phyloP scores from a whole-genome alignment of 2,888 invertebrate genomes.

The Gymnoscelis rufifasciata region DNA sequence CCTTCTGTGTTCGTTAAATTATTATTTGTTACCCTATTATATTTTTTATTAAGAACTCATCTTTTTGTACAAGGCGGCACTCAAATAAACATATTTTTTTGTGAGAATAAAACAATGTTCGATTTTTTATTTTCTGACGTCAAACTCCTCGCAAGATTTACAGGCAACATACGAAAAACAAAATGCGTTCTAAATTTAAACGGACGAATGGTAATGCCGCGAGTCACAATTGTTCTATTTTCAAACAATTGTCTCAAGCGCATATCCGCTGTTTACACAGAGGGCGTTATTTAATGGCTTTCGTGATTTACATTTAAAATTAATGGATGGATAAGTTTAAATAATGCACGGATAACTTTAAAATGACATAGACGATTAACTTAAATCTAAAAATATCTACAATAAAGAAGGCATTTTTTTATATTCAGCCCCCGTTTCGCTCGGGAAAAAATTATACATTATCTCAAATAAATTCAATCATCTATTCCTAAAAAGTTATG shows the following conservation, averaged over 20 bases:
- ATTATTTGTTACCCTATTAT: too few relatives aligned
- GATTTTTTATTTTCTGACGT: too few relatives aligned
- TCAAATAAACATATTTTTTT: too few relatives aligned
- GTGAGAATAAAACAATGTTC: too few relatives aligned
- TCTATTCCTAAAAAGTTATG: too few relatives aligned
- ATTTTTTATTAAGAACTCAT: too few relatives aligned
- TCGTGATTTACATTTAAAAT: constrained; percentile 1
- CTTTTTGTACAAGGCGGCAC: too few relatives aligned
- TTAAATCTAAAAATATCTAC: background rate
- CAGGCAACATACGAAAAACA: constrained; percentile 12
- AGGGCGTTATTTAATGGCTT: constrained; percentile 12
- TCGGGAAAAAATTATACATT: too few relatives aligned
- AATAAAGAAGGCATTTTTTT: background rate
- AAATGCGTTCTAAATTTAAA: constrained; percentile 46
- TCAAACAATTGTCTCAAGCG: constrained; percentile 42
- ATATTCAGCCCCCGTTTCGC: too few relatives aligned
- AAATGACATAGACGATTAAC: too few relatives aligned
- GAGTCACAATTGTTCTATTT: constrained; percentile 54
- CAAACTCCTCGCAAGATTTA: constrained; percentile 4
- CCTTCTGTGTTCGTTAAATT: too few relatives aligned
- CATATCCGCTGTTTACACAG: constrained; percentile 48
- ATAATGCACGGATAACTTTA: background rate
- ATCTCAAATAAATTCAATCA: too few relatives aligned
- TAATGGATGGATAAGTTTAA: constrained; percentile 1
- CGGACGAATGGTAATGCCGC: constrained; percentile 43